phyloP scores from a whole-genome alignment of 1,140 invertebrate genomes.

The Brachystomella parvula region DNA sequence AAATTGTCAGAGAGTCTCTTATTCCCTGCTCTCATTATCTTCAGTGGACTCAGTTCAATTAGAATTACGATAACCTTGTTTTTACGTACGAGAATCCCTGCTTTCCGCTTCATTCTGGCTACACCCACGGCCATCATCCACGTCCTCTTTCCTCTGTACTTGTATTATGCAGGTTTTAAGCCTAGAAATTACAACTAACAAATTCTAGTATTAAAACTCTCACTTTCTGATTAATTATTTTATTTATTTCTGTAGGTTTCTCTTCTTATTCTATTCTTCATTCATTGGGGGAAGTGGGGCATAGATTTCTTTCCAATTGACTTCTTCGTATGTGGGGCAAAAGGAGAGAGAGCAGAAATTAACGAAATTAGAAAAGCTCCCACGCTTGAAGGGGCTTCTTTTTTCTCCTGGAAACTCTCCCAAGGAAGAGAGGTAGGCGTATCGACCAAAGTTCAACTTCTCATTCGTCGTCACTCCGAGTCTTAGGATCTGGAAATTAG shows the following conservation, averaged over 20 bases:
- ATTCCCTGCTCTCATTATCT: slow-evolving; percentile 43
- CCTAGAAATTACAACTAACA: not conserved
- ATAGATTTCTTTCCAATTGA: not conserved
- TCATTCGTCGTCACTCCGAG: not conserved
- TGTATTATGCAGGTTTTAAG: slow-evolving; percentile 44
- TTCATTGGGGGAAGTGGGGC: not conserved
- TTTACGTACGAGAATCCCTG: slow-evolving; percentile 44
- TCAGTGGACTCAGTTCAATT: slow-evolving; percentile 46
- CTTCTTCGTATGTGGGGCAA: not conserved
- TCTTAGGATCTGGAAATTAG: not conserved
- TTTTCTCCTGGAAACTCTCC: not conserved
- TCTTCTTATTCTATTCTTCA: not conserved
- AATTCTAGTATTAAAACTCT: not conserved
- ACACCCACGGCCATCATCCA: slow-evolving; percentile 44
- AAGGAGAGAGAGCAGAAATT: not conserved
- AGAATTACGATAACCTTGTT: slow-evolving; percentile 45
- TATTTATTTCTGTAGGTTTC: not conserved
- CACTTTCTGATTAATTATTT: not conserved
- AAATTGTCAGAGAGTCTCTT: slow-evolving; percentile 45
- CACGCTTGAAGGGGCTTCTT: not conserved
- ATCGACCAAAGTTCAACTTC: not conserved
- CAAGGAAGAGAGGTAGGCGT: not conserved
- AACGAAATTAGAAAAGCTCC: not conserved
- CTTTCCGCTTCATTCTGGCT: slow-evolving; percentile 45
- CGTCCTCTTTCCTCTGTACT: slow-evolving; percentile 46